Percentiles rank a stretch among this genome's conserved stretches.
Conservation (phyloP, 2,113 vertebrate genomes). For the Daubentonia madagascariensis region DNA sequence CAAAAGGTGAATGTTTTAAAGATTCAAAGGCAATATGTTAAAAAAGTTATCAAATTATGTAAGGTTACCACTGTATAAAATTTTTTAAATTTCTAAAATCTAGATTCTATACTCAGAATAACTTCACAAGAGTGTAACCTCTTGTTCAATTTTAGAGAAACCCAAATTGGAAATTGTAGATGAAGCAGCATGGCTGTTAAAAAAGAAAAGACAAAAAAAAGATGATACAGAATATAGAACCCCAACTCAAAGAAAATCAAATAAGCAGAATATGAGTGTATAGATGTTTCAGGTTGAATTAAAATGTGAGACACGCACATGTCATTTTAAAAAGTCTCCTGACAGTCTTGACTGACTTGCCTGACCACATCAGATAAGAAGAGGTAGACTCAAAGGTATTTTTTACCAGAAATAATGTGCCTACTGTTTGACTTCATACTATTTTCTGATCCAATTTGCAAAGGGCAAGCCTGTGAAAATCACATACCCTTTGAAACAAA, state of each 20-base stretch:
- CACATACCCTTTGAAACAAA: not conserved
- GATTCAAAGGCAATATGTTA: constrained; percentile 14
- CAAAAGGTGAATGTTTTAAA: not conserved
- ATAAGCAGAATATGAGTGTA: not conserved
- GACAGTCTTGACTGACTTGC: not conserved
- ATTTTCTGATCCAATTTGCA: constrained; percentile 24
- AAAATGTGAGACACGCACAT: not conserved
- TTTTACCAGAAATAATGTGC: constrained; percentile 22
- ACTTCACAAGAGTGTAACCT: not conserved
- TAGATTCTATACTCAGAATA: not conserved
- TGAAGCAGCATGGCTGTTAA: not conserved
- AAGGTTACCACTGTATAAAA: not conserved
- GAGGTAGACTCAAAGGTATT: not conserved
- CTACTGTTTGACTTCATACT: not conserved
- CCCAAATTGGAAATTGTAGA: not conserved
- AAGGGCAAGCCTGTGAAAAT: not conserved
- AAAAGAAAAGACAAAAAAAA: not conserved
- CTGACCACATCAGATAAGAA: not conserved
- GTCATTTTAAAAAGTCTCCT: not conserved
- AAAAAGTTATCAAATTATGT: not conserved
- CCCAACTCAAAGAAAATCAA: not conserved
- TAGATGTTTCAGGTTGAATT: not conserved
- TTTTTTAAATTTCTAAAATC: not conserved
- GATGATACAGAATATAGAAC: not conserved
- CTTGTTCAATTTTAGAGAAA: constrained; percentile 50